These are phyloP conservation scores for Eilema caniola DNA, from an alignment of 2,888 invertebrate genomes.

Conservation along the genomic window DNA sequence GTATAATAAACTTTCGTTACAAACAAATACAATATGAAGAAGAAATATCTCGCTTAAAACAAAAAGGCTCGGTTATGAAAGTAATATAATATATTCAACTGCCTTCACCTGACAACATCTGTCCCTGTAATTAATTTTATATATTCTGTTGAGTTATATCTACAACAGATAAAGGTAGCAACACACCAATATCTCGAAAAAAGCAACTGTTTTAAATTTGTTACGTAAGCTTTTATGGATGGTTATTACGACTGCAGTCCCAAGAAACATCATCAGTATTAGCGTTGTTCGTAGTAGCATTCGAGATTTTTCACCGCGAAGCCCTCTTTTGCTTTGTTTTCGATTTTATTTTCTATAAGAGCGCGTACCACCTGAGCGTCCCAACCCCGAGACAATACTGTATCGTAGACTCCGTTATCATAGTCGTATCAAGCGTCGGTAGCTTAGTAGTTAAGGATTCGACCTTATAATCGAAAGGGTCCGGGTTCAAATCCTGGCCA, in stretches of 20 bases:
- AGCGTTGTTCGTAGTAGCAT: no score
- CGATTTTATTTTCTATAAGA: no score
- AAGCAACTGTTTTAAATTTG: not conserved
- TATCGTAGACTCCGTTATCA: no score
- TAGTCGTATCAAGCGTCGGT: no score
- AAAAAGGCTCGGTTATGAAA: constrained; percentile 9
- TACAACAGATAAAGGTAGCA: constrained; percentile 8
- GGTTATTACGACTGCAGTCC: not conserved
- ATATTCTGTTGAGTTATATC: constrained; percentile 30
- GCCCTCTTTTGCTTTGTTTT: no score
- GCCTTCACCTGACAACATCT: constrained; percentile 24
- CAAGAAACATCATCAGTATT: not conserved
- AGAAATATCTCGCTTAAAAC: not conserved
- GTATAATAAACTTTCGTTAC: not conserved
- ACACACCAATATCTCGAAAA: not conserved
- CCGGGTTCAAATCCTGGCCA: no score
- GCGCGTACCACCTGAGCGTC: no score
- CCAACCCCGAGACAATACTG: no score
- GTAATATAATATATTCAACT: constrained; percentile 16
- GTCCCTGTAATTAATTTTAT: constrained; percentile 48
- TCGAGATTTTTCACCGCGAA: no score
- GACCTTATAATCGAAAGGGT: no score
- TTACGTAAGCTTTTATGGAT: not conserved
- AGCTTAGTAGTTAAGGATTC: no score
- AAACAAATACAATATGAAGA: not conserved